Evolutionary conservation across 2,113 vertebrate species (phyloP).

Genomic region (Pipa parva): DNA sequence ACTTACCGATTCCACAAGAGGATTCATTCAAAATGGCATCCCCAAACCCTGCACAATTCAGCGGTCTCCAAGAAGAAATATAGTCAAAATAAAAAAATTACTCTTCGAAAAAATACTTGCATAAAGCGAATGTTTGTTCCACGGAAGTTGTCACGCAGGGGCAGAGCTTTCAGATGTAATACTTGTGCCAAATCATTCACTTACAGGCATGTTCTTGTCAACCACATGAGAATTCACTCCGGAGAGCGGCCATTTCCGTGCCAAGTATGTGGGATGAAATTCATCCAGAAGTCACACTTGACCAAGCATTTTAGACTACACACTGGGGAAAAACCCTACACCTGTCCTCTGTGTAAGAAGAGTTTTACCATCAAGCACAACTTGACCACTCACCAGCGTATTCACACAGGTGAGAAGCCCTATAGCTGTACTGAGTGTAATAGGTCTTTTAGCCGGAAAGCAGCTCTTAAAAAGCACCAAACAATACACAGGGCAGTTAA

Average conservation of each 20-base stretch:
- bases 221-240: conserved; percentile 31
- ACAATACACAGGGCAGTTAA: too few relatives aligned
- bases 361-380: conserved; percentile 34
- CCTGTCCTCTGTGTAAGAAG: conserved; percentile 17
- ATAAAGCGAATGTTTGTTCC: conserved; percentile 48
- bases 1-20: conserved; percentile 22
- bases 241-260: conserved; percentile 28
- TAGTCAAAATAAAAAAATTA: too few relatives aligned
- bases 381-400: conserved; percentile 27
- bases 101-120: too few relatives aligned
- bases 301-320: conserved; percentile 22
- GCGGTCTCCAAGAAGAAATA: too few relatives aligned
- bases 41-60: too few relatives aligned
- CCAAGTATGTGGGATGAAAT: conserved; percentile 5
- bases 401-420: conserved; percentile 21
- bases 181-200: conserved; percentile 13
- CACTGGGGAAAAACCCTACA: conserved; percentile 22
- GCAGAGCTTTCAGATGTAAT: conserved; percentile 6
- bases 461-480: too few relatives aligned
- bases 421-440: conserved; percentile 13
- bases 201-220: conserved; percentile 11
- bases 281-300: conserved; percentile 30
- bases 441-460: conserved; percentile 23
- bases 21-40: conserved; percentile 52
- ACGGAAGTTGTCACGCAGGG: conserved; percentile 46